Base-by-base conservation (phyloP, 2,113 vertebrate species). In the Thunnus maccoyii region DNA sequence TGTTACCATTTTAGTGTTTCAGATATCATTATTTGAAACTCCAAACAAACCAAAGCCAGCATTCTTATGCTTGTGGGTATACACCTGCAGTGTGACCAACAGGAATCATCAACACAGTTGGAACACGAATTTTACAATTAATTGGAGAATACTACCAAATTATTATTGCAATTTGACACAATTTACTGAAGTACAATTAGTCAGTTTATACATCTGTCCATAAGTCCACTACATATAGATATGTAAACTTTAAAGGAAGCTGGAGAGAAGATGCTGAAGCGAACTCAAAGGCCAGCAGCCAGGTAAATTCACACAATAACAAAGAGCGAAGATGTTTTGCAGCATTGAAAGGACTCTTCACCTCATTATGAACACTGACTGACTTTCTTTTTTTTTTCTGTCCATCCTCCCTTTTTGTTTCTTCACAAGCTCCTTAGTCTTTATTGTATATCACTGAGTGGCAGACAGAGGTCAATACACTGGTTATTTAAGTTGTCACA, bases 381-480 rank as follows among this genome's bases (percentile, higher is more conserved):
- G 22, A 30, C 48, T n/a, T 55, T 63, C 73, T 10, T 46, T 18
- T 30, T 47, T 63, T 41, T 51, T 32, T 22, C 17, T 1, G 1
- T 20, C 15, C 27, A 17, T 56, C 16, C 47, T 51, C 25, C 55
- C n/a, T 75, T 64, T 63, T 48, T 14, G 17, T 65, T 64, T 54
- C 25, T 65, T 65, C 11, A 30, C 50, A 61, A 63, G 20, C 55
- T 61, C 72, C 47, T 44, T 41, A 32, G 30, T 32, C 18, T 0
- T 89, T 89, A 41, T 1, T 41, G 36, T 64, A 76, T 77, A 82
- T 89, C 73, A 78, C 51, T 56, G 66, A 68, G 63, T 71, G 78
- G 44, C 48, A 77, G 70, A 64, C 48, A 52, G 51, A 70, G 55
- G 76, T 78, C 72, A 82, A 80, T 41, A 52, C 14, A 25, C 9